A percentile compares a stretch with the other conserved stretches of the same genome.
Evolutionary conservation across 1,140 invertebrate genomes (phyloP).

Genomic region (Metaphire vulgaris): DNA sequence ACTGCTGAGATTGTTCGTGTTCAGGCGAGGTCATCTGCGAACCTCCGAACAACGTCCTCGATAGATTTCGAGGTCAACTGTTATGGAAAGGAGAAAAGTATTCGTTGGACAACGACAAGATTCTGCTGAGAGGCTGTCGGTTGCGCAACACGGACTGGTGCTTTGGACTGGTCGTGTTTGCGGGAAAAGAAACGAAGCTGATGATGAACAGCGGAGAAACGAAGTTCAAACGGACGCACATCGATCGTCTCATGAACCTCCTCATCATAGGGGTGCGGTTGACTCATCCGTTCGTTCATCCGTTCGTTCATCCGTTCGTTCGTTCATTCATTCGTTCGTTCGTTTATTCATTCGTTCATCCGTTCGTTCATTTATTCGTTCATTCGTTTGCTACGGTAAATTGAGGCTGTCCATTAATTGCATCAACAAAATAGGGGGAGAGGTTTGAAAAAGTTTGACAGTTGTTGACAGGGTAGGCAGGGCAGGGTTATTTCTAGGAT

Average conservation of each 20-base stretch:
- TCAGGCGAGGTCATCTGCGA: conserved; percentile 90
- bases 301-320: too few relatives aligned
- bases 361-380: too few relatives aligned
- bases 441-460: too few relatives aligned
- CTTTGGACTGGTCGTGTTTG: conserved; percentile 94
- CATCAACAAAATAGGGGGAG: too few relatives aligned
- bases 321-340: too few relatives aligned
- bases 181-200: conserved; percentile 90
- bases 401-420: too few relatives aligned
- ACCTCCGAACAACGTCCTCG: conserved; percentile 90
- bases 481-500: too few relatives aligned
- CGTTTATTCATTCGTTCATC: too few relatives aligned
- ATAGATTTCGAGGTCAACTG: conserved; percentile 21
- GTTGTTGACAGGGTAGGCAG: too few relatives aligned
- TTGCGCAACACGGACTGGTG: conserved; percentile 89
- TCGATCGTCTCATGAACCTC: conserved; percentile 62
- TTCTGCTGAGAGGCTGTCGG: conserved; percentile 88
- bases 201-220: conserved; percentile 99
- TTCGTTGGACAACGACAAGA: conserved; percentile 60
- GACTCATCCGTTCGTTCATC: too few relatives aligned
- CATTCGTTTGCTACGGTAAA: too few relatives aligned
- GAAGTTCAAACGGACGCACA: conserved; percentile 96
- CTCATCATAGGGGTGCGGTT: conserved; percentile 29
- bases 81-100: conserved; percentile 19
- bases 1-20: background rate